Evolutionary conservation across 2,888 invertebrate genomes (phyloP), one percentile per base, ranked within the genome.

Genomic region (Ormyrus thymus): DNA sequence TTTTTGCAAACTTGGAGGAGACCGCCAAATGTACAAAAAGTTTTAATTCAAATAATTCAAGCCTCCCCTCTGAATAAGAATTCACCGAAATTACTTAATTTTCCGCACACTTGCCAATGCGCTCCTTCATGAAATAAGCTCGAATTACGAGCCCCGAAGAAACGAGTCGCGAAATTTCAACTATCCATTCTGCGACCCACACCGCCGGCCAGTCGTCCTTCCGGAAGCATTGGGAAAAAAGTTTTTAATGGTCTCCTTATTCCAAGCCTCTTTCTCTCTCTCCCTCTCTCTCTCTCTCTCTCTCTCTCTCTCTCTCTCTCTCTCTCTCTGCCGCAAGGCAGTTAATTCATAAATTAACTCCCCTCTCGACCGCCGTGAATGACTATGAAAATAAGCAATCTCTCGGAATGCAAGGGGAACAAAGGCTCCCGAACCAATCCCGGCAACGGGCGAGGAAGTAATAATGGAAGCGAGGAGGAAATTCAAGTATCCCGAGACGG

Each of bases 361-460:
- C 29, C 29, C 29, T 29, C 29, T 29, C 29, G 29, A 29, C 29
- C 51, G 51, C 50, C 7, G 13, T 68, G 55, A 55, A 68, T 68
- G 45, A 55, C 68, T 68, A 55, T 68, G 68, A 55, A 68, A 68
- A 55, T 55, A 68, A 68, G 68, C 68, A 55, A 68, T 68, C 68
- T 55, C 68, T 29, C 45, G 11, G 68, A 53, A 45, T 55, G 45
- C 55, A 29, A 55, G n/a, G 13, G 55, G 13, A 4, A 55, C 10
- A 11, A n/a, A 55, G n/a, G 10, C 55, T 1, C 55, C n/a, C 55
- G 55, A 55, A n/a, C 55, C 55, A 55, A 55, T 55, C 55, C 13
- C 55, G 29, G 29, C 3, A 29, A 29, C 29, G 29, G 29, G 29
- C 29, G 29, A 29, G 29, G 29, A 29, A 29, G 29, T 29, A 29